phyloP scores from a whole-genome alignment of 2,113 vertebrate species.

The Tenrec ecaudatus region DNA sequence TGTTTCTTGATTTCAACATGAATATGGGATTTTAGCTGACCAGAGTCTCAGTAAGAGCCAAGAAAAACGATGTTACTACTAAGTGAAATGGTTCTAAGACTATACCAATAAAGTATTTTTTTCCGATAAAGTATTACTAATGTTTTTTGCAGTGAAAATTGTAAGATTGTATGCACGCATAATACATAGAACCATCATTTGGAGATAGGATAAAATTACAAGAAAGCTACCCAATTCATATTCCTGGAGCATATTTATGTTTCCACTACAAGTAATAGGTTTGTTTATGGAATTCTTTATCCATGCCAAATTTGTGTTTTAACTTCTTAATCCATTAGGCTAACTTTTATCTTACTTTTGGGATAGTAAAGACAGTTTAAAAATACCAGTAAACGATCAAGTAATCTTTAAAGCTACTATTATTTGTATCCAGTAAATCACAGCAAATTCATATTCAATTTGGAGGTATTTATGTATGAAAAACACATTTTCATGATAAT shows the following conservation, averaged over 20 bases:
- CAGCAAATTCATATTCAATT: neutral
- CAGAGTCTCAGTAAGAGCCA: neutral
- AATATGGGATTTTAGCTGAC: neutral
- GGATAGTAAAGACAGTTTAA: slow-evolving; percentile 32
- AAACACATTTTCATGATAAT: slow-evolving; percentile 42
- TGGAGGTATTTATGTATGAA: neutral
- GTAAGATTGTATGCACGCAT: slow-evolving; percentile 2
- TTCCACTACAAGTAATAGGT: slow-evolving; percentile 14
- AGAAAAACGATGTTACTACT: neutral
- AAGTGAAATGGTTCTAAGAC: neutral
- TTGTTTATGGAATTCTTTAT: slow-evolving; percentile 43
- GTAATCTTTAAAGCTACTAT: slow-evolving; percentile 49
- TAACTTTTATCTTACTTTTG: slow-evolving; percentile 11
- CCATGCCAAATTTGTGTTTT: slow-evolving; percentile 41
- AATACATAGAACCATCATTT: neutral
- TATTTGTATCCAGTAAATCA: neutral
- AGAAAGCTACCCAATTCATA: slow-evolving; percentile 5
- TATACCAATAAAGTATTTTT: slow-evolving; percentile 4
- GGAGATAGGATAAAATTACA: neutral
- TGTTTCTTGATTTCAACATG: slow-evolving; percentile 4
- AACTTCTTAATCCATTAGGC: slow-evolving; percentile 10
- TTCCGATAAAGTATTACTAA: neutral
- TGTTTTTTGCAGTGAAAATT: slow-evolving; percentile 32
- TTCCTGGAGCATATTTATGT: neutral
- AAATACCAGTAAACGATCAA: slow-evolving; percentile 35